phyloP scores from a whole-genome alignment of 37 sponge, comb jelly and placozoan species.

The Haliclona indistincta region DNA sequence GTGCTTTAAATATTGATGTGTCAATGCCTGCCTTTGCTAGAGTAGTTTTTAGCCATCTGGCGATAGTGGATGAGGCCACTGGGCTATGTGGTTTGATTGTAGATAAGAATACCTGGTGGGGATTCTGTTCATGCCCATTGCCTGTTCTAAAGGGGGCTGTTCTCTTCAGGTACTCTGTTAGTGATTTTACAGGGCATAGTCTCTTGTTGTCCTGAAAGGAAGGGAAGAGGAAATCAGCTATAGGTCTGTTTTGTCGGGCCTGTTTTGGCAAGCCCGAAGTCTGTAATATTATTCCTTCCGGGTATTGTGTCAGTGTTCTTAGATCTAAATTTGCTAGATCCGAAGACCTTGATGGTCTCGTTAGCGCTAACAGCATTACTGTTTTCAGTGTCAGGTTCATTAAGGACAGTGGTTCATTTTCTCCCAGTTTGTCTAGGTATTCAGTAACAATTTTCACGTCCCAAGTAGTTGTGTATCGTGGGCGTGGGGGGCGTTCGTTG shows the following conservation, averaged over 20 bases:
- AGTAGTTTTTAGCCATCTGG: conserved; percentile 24
- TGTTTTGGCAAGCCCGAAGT: conserved; percentile 32
- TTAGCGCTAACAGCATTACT: conserved; percentile 21
- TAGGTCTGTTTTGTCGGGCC: conserved; percentile 2
- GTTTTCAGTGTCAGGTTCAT: conserved; percentile 4
- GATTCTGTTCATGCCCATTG: too few species aligned
- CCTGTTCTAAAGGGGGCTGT: neutral
- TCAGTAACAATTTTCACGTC: conserved; percentile 28
- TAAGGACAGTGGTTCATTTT: conserved; percentile 27
- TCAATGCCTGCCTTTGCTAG: conserved; percentile 25
- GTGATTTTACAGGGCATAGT: conserved; percentile 23
- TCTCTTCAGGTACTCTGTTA: conserved; percentile 9
- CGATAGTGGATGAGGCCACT: conserved; percentile 19
- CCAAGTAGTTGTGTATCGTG: conserved; percentile 22
- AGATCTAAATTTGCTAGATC: conserved; percentile 23
- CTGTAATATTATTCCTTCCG: conserved; percentile 32
- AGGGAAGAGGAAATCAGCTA: conserved; percentile 34
- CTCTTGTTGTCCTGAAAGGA: conserved; percentile 6
- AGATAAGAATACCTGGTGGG: too few species aligned
- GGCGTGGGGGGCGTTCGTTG: conserved; percentile 27
- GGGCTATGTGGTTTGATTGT: conserved; percentile 20
- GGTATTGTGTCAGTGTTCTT: neutral
- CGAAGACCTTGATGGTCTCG: conserved; percentile 35
- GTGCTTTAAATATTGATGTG: conserved; percentile 33
- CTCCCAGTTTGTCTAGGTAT: conserved; percentile 9